Percentiles rank a stretch among this genome's conserved stretches.
These are phyloP conservation scores for Drosophila affinis DNA, from an alignment of 2,888 invertebrate species.

Conservation along the genomic window DNA sequence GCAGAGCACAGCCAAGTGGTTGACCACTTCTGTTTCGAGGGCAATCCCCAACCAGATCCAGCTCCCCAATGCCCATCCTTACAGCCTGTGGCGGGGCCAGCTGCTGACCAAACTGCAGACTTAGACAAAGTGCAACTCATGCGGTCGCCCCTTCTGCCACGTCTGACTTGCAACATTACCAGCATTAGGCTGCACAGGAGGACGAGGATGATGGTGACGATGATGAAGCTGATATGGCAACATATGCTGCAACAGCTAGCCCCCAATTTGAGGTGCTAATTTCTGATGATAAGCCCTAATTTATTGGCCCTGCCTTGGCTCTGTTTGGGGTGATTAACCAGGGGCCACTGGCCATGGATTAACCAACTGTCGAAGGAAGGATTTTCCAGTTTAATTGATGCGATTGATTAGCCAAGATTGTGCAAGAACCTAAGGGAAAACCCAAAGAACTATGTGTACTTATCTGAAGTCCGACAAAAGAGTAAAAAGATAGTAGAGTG, in stretches of 20 bases:
- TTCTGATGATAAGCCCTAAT: conserved; percentile 69
- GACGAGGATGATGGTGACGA: conserved; percentile 19
- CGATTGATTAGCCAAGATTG: not conserved
- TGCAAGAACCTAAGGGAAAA: not conserved
- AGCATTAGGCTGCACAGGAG: conserved; percentile 13
- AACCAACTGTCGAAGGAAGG: not conserved
- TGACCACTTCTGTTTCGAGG: conserved; percentile 34
- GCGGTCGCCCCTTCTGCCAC: conserved; percentile 47
- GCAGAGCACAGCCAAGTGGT: conserved; percentile 22
- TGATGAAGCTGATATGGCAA: conserved; percentile 33
- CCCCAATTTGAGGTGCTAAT: conserved; percentile 41
- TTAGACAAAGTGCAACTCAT: conserved; percentile 72
- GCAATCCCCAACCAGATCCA: not conserved
- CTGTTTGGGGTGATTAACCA: conserved; percentile 9
- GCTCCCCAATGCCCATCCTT: not conserved
- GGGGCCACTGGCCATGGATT: conserved; percentile 6
- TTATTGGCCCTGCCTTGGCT: conserved; percentile 48
- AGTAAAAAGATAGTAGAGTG: too few relatives aligned
- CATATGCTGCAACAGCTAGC: conserved; percentile 35
- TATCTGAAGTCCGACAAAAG: too few relatives aligned
- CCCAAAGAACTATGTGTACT: too few relatives aligned
- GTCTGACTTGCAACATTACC: conserved; percentile 25
- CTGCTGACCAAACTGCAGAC: conserved; percentile 42
- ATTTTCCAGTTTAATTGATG: conserved; percentile 3
- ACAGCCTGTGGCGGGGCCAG: conserved; percentile 7